Conservation (phyloP, 2,113 vertebrate genomes). For the pig (Sus scrofa) region T2T-Sscrofa CM000822.6:18031001-18031500, state of each 20-base stretch:
- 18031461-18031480: not conserved
- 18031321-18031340: not conserved
- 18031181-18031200: no score
- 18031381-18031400: not conserved
- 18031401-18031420: not conserved
- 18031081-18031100: no score
- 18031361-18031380: slow-evolving; percentile 7
- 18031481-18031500: slow-evolving; percentile 9
- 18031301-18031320: not conserved
- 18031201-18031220: no score
- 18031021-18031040: not conserved
- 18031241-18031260: no score
- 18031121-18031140: no score
- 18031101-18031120: no score
- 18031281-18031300: not conserved
- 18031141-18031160: no score
- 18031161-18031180: no score
- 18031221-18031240: no score
- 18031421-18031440: not conserved
- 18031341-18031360: not conserved
- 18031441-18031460: not conserved
- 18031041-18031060: not conserved
- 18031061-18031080: not conserved
- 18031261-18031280: no score
- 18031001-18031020: no score